These are phyloP conservation scores for Enteromius treurensis DNA, from an alignment of 2,797 vertebrate species.

Conservation along the genomic window DNA sequence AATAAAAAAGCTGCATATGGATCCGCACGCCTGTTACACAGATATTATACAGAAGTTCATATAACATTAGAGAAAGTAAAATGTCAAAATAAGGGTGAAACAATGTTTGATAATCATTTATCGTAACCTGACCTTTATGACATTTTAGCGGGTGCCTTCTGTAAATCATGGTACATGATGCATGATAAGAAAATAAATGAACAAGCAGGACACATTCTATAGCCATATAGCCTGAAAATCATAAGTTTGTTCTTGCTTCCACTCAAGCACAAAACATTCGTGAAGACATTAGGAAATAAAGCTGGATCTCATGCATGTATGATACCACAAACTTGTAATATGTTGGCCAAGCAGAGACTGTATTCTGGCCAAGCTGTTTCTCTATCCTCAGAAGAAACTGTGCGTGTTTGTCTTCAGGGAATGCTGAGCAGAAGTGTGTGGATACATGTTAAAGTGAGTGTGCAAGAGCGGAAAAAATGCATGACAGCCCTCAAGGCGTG, in stretches of 20 bases:
- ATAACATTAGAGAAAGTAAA: too few relatives aligned
- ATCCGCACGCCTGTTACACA: too few relatives aligned
- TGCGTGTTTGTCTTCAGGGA: background rate
- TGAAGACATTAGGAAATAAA: background rate
- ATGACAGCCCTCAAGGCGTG: background rate
- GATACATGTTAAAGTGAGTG: constrained; percentile 20
- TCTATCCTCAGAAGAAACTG: constrained; percentile 19
- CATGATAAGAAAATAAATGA: too few relatives aligned
- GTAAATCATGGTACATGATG: too few relatives aligned
- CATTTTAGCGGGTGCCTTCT: too few relatives aligned
- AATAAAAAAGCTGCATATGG: too few relatives aligned
- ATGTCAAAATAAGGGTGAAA: too few relatives aligned
- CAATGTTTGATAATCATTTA: too few relatives aligned
- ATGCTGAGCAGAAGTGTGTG: background rate
- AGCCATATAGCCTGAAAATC: background rate
- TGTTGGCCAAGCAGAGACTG: background rate
- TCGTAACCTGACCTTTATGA: too few relatives aligned
- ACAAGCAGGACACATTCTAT: too few relatives aligned
- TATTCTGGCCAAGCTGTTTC: background rate
- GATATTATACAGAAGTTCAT: too few relatives aligned
- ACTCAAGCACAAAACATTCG: background rate
- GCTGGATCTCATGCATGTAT: too few relatives aligned
- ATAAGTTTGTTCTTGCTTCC: background rate
- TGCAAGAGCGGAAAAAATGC: background rate
- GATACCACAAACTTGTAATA: background rate